Evolutionary conservation across 2,113 vertebrate genomes (phyloP).

Genomic region (Dasyornis broadbenti): DNA sequence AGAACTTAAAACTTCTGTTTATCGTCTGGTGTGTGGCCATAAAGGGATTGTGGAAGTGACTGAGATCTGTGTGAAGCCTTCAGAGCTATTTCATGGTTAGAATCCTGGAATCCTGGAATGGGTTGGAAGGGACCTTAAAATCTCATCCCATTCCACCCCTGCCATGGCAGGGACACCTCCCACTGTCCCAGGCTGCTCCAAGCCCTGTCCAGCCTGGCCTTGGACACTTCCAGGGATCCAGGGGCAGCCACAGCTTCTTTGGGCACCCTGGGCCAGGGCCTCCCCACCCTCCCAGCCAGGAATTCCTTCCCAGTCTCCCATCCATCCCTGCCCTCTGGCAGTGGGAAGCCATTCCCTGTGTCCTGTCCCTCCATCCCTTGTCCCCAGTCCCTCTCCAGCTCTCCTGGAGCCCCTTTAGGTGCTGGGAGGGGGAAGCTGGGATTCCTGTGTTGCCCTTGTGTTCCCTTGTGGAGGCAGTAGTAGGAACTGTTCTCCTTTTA

Average conservation of each 20-base stretch:
- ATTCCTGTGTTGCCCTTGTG: not conserved
- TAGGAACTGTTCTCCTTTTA: not conserved
- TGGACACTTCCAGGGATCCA: not conserved
- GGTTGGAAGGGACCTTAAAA: not conserved
- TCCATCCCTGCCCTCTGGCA: not conserved
- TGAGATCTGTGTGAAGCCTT: not conserved
- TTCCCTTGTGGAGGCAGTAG: not conserved
- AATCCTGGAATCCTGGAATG: not conserved
- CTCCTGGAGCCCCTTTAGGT: not conserved
- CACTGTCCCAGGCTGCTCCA: not conserved
- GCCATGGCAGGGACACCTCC: not conserved
- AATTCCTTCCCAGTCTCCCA: not conserved
- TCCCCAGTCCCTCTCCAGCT: not conserved
- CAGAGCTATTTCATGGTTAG: not conserved
- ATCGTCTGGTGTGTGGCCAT: accelerated
- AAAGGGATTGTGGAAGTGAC: not conserved
- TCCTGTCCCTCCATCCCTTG: not conserved
- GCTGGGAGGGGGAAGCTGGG: accelerated
- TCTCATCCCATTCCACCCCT: accelerated
- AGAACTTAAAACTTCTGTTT: not conserved
- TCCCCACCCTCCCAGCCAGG: not conserved
- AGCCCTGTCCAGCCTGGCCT: not conserved
- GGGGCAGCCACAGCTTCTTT: not conserved
- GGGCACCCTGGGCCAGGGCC: too few relatives aligned
- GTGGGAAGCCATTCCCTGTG: not conserved